Conservation (phyloP, 2,888 invertebrate species). For the Serrognathus titanus region DNA sequence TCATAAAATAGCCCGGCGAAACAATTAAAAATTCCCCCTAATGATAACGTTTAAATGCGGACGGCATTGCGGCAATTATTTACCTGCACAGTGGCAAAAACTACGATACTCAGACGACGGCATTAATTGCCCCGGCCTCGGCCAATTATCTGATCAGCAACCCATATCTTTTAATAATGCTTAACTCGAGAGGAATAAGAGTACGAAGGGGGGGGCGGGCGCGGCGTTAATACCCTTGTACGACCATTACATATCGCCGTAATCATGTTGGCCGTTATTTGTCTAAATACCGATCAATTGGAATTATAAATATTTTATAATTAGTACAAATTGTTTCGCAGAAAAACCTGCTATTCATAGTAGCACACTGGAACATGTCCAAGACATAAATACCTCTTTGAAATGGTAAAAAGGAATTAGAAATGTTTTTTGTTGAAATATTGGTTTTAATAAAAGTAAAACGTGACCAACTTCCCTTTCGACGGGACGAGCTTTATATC, state of each 20-base stretch:
- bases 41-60: slow-evolving; percentile 43
- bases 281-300: no score
- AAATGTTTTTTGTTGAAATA: no score
- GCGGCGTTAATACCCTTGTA: slow-evolving; percentile 13
- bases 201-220: background rate
- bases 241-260: background rate
- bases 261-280: no score
- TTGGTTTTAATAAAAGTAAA: no score
- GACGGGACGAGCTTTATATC: no score
- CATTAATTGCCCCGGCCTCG: slow-evolving; percentile 38
- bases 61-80: slow-evolving; percentile 36
- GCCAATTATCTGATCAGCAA: slow-evolving; percentile 36
- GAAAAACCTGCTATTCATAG: background rate
- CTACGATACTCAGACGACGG: slow-evolving; percentile 33
- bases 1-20: slow-evolving; percentile 35
- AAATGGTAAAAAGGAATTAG: no score
- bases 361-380: no score
- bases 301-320: background rate
- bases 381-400: no score
- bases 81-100: slow-evolving; percentile 36
- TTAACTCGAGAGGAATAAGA: background rate
- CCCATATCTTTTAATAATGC: slow-evolving; percentile 20
- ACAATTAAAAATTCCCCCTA: slow-evolving; percentile 36
- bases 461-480: no score
- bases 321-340: background rate